Base-by-base conservation (phyloP, 2,888 invertebrate genomes). In the Agrochola macilenta region DNA sequence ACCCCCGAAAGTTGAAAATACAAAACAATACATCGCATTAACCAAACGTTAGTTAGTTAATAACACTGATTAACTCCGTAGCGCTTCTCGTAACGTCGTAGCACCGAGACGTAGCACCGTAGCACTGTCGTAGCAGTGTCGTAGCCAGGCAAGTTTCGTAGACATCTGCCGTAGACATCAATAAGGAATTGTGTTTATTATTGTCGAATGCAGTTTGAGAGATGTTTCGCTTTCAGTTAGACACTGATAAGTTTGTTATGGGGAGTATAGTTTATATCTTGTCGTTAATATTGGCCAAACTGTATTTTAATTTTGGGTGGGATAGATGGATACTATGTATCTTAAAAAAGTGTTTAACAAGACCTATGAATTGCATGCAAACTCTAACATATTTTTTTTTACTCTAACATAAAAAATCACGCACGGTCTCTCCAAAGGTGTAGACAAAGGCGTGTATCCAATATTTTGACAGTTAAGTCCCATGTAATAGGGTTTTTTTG, bases 111-210 rank as follows among this genome's bases (percentile, higher is more conserved):
- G 71, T 72, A 74, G 43, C 43, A 60, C 4, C 73, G 87, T 71
- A 83, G 83, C 75, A 58, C 2, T 68, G 79, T 60, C 79, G 85
- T 85, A 86, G 83, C 61, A 30, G 14, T 75, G 82, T 80, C 81
- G 87, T 83, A 86, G 81, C 70, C 76, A 88, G 81, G 58, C 76
- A 81, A 83, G 76, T 86, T 83, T 85, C 76, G 85, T 87, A 85
- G 88, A 81, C 88, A 85, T 85, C 85, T 85, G 85, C 52, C 72
- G 73, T 78, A 85, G 87, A 87, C 87, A 82, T 86, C 81, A 76
- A 76, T 76, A 70, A 35, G 30, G 63, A 69, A 63, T 78, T 76
- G 68, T 70, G 76, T 73, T 87, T 85, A 77, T 81, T 78, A 77
- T 73, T 74, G 76, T 65, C 35, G 23, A 61, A 76, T 85, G 74